Evolutionary conservation across 37 sponge, comb jelly and placozoan genomes (phyloP).

Genomic region (Oopsacas minuta): DNA sequence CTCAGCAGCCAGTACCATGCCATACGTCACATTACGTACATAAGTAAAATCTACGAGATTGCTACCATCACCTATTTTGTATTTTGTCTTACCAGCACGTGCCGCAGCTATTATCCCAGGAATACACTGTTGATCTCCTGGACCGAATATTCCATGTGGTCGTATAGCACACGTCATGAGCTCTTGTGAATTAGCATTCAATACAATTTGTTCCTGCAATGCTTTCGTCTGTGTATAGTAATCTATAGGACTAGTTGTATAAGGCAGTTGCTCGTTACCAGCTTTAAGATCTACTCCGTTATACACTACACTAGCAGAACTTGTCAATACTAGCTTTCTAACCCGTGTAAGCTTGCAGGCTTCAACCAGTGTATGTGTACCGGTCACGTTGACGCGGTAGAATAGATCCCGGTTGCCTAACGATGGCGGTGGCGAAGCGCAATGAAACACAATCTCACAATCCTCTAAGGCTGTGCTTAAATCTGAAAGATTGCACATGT

Average conservation of each 20-base stretch:
- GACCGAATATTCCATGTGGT: constrained; percentile 82
- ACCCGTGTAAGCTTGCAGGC: constrained; percentile 52
- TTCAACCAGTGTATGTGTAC: constrained; percentile 50
- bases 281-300: constrained; percentile 37
- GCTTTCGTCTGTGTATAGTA: constrained; percentile 81
- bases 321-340: constrained; percentile 60
- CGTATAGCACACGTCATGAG: constrained; percentile 66
- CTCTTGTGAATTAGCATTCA: constrained; percentile 31
- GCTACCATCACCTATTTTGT: constrained; percentile 69
- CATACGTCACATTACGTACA: constrained; percentile 72
- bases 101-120: constrained; percentile 37
- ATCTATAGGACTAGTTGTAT: constrained; percentile 62
- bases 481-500: constrained; percentile 51
- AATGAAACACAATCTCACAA: constrained; percentile 55
- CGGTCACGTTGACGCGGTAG: constrained; percentile 50
- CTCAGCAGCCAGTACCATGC: constrained; percentile 64
- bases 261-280: constrained; percentile 71
- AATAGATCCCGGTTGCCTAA: constrained; percentile 39
- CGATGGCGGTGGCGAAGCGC: constrained; percentile 62
- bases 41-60: constrained; percentile 83
- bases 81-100: constrained; percentile 57
- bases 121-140: constrained; percentile 45
- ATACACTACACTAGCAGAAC: constrained; percentile 25
- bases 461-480: constrained; percentile 46
- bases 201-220: constrained; percentile 56